Base-by-base conservation (phyloP, 2,797 vertebrate genomes). In the Rhynchonycteris naso region DNA sequence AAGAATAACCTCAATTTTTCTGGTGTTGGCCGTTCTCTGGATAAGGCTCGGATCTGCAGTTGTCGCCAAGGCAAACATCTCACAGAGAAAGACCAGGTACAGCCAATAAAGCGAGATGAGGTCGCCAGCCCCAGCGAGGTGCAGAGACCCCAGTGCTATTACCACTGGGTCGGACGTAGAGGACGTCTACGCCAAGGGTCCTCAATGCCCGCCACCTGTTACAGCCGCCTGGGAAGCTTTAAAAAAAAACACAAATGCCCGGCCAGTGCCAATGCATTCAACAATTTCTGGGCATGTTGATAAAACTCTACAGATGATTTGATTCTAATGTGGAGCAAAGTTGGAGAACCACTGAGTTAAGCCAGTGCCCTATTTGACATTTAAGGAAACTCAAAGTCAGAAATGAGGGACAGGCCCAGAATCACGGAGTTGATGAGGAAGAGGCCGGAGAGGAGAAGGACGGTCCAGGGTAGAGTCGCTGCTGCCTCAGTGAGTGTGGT, bases 301-400 rank as follows among this genome's bases (percentile, higher is more conserved):
- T 72, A 61, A 81, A 88, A 43, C 81, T 35, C 47, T 90, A 43
- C 54, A 54, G 3, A 54, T 28, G 38, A 72, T 54, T 75, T 1
- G 4, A 24, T 30, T 76, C 15, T 47, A 47, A 59, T 1, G 1
- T 22, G 47, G 54, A 88, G 65, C 18, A 4, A 54, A n/a, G 18
- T 74, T 43, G 88, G 83, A 12, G 35, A 86, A 56, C 30, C 35
- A 63, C 54, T 52, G 87, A 80, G 47, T 79, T 26, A 75, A n/a
- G 59, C 30, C 61, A 58, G 22, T 5, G 16, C 9, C 11, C 47
- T 76, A 58, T 33, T 38, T 58, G 59, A 35, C 65, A 63, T 52
- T 43, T 58, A 52, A 33, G 33, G 43, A 28, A 83, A 63, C 11
- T 19, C 22, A 80, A 21, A 91, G 56, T 30, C 74, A 78, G 13